Percentiles rank a stretch among this genome's conserved stretches.
These are phyloP conservation scores for Zeus faber DNA, from an alignment of 2,113 vertebrate species.

Conservation along the genomic window DNA sequence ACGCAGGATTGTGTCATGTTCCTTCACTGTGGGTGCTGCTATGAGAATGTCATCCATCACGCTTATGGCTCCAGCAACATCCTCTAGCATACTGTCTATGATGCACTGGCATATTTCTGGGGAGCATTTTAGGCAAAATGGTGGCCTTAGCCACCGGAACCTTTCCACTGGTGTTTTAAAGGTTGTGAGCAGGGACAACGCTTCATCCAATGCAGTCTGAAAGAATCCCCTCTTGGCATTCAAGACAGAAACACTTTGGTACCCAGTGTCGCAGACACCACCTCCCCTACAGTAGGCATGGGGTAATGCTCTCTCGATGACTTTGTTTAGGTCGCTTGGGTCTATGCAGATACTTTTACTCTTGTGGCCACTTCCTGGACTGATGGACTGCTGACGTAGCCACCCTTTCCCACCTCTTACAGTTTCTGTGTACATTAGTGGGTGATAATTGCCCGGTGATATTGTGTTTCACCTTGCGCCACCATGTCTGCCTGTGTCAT, in stretches of 20 bases:
- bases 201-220: constrained; percentile 24
- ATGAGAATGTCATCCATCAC: constrained; percentile 23
- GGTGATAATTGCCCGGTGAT: not conserved
- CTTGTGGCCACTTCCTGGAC: constrained; percentile 9
- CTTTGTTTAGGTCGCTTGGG: constrained; percentile 21
- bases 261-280: constrained; percentile 11
- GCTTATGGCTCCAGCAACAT: constrained; percentile 1
- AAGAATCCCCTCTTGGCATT: constrained; percentile 32
- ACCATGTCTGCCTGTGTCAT: not conserved
- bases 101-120: constrained; percentile 20
- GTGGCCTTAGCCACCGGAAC: constrained; percentile 18
- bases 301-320: constrained; percentile 14
- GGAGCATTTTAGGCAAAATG: constrained; percentile 15
- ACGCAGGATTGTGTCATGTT: constrained; percentile 7
- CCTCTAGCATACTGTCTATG: constrained; percentile 19
- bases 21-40: constrained; percentile 5
- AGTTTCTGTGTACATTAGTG: constrained; percentile 1
- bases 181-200: constrained; percentile 18
- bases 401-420: constrained; percentile 3
- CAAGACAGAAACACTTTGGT: constrained; percentile 19
- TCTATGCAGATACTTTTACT: constrained; percentile 22
- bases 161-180: constrained; percentile 20
- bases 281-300: constrained; percentile 18
- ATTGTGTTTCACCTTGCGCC: not conserved
- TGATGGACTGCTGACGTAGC: not conserved